A percentile compares a stretch with the other conserved stretches of the same genome.
phyloP scores from a whole-genome alignment of 2,113 vertebrate genomes.

The Fregata magnificens region DNA sequence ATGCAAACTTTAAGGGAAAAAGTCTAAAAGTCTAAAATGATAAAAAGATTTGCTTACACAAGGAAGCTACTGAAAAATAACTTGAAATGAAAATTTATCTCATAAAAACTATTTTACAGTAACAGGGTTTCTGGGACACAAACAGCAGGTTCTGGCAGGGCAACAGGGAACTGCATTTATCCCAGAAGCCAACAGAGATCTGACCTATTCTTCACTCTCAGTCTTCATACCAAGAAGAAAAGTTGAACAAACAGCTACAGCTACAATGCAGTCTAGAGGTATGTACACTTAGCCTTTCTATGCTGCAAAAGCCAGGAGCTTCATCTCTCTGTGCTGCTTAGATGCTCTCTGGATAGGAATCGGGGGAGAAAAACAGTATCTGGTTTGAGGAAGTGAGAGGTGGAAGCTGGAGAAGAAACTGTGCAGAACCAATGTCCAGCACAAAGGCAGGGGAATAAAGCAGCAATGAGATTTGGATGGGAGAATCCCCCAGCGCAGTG shows the following conservation, averaged over 20 bases:
- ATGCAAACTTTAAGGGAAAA: background rate
- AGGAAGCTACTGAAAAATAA: background rate
- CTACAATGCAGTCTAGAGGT: background rate
- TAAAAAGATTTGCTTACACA: background rate
- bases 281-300: background rate
- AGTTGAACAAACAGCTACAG: background rate
- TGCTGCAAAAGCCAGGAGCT: background rate
- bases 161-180: background rate
- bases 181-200: background rate
- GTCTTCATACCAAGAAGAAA: background rate
- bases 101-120: background rate
- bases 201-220: background rate
- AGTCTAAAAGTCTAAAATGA: background rate
- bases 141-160: background rate
- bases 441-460: background rate
- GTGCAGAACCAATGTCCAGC: background rate
- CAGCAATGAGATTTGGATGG: background rate
- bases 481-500: background rate
- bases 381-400: background rate
- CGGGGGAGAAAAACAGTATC: fast-evolving
- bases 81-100: background rate
- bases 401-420: background rate
- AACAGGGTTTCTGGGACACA: background rate
- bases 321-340: background rate
- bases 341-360: background rate